A percentile compares a stretch with the other conserved stretches of the same genome.
These are phyloP conservation scores for Nomada goodeniana DNA, from an alignment of 2,888 invertebrate species.

Conservation along the genomic window DNA sequence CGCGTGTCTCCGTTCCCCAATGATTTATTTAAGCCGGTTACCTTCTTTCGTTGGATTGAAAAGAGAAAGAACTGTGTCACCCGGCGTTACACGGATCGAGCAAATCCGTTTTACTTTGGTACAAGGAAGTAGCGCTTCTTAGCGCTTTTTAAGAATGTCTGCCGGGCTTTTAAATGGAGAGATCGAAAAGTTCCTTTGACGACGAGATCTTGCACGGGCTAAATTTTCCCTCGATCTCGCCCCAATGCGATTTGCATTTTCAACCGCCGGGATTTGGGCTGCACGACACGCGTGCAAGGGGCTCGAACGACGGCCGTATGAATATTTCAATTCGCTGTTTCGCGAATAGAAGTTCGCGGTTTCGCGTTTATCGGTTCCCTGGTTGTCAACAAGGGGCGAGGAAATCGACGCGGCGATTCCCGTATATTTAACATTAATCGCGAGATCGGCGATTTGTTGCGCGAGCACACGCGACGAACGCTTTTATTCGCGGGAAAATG, in stretches of 20 bases:
- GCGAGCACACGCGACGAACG: neutral
- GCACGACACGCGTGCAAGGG: neutral
- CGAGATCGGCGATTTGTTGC: neutral
- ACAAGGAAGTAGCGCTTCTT: slow-evolving; percentile 39
- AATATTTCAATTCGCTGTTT: slow-evolving; percentile 1
- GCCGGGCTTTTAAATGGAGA: slow-evolving; percentile 40
- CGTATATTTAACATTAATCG: neutral
- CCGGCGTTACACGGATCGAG: neutral
- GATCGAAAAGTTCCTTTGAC: slow-evolving; percentile 46
- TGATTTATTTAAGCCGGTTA: slow-evolving; percentile 12
- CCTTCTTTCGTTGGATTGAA: neutral
- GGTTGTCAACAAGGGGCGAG: neutral
- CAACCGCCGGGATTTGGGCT: neutral
- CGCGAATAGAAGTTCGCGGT: neutral
- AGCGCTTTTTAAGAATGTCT: slow-evolving; percentile 44
- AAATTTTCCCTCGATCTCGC: slow-evolving; percentile 12
- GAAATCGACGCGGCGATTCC: neutral
- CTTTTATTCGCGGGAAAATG: neutral
- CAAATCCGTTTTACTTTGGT: slow-evolving; percentile 13
- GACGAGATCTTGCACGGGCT: slow-evolving; percentile 21
- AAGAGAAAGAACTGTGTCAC: neutral
- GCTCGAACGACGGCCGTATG: neutral
- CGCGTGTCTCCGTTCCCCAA: neutral
- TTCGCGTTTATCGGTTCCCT: neutral
- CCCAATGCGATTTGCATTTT: slow-evolving; percentile 10